phyloP scores from a whole-genome alignment of 1,140 invertebrate genomes.

The Thaumetopoea pityocampa region DNA sequence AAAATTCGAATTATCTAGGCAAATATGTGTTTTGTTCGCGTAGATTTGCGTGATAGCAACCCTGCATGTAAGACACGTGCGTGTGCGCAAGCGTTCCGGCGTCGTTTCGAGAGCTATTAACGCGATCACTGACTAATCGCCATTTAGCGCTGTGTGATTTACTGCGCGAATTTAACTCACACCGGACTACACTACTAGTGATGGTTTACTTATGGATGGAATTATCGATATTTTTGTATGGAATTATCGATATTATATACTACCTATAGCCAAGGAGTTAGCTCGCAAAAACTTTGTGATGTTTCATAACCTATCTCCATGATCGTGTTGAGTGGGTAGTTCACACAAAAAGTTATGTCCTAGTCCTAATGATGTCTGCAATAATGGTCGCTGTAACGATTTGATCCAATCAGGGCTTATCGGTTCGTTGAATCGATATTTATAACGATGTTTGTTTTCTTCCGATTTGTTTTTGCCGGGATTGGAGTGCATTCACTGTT shows the following conservation, averaged over 20 bases:
- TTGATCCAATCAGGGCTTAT: slow-evolving; percentile 14
- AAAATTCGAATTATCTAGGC: background rate
- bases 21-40: background rate
- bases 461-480: too few species aligned
- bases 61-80: slow-evolving; percentile 3
- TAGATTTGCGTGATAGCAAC: background rate
- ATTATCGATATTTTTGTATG: too few species aligned
- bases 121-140: slow-evolving; percentile 20
- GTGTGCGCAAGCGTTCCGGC: slow-evolving; percentile 14
- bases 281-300: too few species aligned
- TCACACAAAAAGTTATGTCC: slow-evolving; percentile 1
- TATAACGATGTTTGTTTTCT: too few species aligned
- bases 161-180: slow-evolving; percentile 8
- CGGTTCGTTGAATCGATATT: slow-evolving; percentile 17
- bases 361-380: slow-evolving; percentile 6
- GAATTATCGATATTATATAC: too few species aligned
- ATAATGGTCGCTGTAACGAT: too few species aligned
- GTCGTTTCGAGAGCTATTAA: slow-evolving; percentile 16
- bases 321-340: too few species aligned
- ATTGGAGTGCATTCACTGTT: too few species aligned
- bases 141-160: slow-evolving; percentile 15
- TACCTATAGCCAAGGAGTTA: too few species aligned
- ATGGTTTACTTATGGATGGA: too few species aligned
- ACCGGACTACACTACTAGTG: too few species aligned
- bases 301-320: too few species aligned